These are phyloP conservation scores for Anolis apletophallus DNA, from an alignment of 2,797 vertebrate species.

Conservation along the genomic window DNA sequence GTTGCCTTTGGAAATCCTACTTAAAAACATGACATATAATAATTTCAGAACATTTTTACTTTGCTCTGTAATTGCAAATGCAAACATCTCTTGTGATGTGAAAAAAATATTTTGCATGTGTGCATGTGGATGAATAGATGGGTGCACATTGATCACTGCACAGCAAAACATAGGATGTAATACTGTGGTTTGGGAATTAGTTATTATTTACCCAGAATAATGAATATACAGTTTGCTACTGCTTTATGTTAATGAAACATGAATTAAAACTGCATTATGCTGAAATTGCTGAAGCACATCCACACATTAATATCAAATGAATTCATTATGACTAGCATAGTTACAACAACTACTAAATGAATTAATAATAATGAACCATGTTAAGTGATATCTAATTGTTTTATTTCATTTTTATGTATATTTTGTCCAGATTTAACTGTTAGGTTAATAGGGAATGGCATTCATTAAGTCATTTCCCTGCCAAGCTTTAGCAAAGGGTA, in stretches of 20 bases:
- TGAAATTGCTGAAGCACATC: conserved; percentile 78
- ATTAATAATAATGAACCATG: conserved; percentile 83
- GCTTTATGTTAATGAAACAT: conserved; percentile 75
- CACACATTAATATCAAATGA: conserved; percentile 81
- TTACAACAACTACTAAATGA: conserved; percentile 82
- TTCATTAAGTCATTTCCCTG: conserved; percentile 73
- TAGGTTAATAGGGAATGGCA: conserved; percentile 80
- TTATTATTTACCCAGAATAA: conserved; percentile 65
- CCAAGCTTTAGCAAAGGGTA: conserved; percentile 65
- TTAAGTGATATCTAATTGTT: conserved; percentile 82
- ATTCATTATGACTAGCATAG: conserved; percentile 80
- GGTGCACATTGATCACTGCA: not conserved
- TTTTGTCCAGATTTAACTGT: conserved; percentile 78
- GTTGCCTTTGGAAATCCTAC: too few species aligned
- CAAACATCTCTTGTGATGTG: not conserved
- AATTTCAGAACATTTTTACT: too few species aligned
- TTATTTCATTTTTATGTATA: conserved; percentile 84
- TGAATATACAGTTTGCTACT: conserved; percentile 78
- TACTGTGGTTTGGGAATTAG: conserved; percentile 25
- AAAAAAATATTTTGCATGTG: too few species aligned
- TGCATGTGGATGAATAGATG: not conserved
- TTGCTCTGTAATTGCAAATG: not conserved
- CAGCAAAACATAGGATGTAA: not conserved
- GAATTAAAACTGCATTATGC: conserved; percentile 81
- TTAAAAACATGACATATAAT: too few species aligned